Evolutionary conservation across 2,888 invertebrate species (phyloP), one percentile per base, ranked within the genome.

Genomic region (Dexiosoma caninum): DNA sequence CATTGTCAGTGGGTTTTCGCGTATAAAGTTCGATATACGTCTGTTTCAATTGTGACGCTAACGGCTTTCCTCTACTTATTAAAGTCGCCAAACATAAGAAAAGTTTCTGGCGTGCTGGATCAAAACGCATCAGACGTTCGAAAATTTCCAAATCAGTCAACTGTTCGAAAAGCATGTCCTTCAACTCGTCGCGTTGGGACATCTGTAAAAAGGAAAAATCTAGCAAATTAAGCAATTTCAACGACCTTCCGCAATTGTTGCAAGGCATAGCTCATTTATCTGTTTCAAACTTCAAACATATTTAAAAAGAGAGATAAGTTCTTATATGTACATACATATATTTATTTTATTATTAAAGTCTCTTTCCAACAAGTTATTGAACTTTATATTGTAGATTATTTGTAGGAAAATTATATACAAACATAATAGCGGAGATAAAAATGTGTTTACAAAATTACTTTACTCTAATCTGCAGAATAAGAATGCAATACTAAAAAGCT

Each of bases 51-150:
- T 88, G 86, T 27, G 83, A 83, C 35, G 89, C 86, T 44, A 90
- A 59, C 21, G 85, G 83, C 70, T 88, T 89, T 12, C 86, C 87
- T 78, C 86, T 87, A 67, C 85, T 85, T 85, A 87, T 87, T 53
- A 90, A 66, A 1, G 86, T 85, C 46, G 88, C 85, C 49, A 90
- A 84, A 59, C 89, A 89, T 40, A 85, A 85, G 80, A 90, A 85
- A n/a, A 90, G 84, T 82, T 90, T 88, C 69, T 86, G 85, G n/a
- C 90, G 86, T 2, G 87, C 86, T n/a, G 88, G 86, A 72, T 87
- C 85, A 74, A 86, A 86, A 53, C 88, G 88, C 12, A 90, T 78
- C 1, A 90, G 84, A 10, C 88, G 87, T 19, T 86, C 83, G 77
- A 90, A 90, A 6, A 88, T 86, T 40, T 88, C 86, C 67, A 90